Base-by-base conservation (phyloP, 30 jellyfish, hydroid and myxozoan genomes). In the Hydractinia symbiolongicarpus region DNA sequence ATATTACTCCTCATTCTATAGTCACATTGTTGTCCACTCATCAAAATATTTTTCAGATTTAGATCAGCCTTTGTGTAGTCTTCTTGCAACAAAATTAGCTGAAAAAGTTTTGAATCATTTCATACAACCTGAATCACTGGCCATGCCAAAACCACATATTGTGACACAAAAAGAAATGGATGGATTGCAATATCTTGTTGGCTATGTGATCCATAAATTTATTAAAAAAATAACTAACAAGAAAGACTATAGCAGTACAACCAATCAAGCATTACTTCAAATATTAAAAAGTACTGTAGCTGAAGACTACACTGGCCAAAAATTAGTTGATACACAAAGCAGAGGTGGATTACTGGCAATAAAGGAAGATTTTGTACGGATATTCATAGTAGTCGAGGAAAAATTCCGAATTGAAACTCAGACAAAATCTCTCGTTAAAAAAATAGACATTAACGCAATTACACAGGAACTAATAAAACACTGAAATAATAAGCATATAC, bases 111-210 rank as follows among this genome's bases (percentile, higher is more conserved):
- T 82, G 44, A 79, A 79, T 61, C 86, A 55, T 56, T 61, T 54
- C 52, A 72, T 60, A 64, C 40, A 67, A 82, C 77, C 77, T 67
- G 49, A 8, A 9, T 21, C 50, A 13, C 55, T 30, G 4, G 19
- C 78, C 15, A 57, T 71, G 10, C 9, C 5, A 13, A 54, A n/a
- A 10, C 7, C 71, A 20, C 67, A 4, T 53, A 52, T 73, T 0
- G 60, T 82, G 69, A 82, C 90, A 50, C 80, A 72, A 11, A 72
- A 66, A 20, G 90, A 72, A 50, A 82, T 49, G 81, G 68, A 67
- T 9, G 90, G 79, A 51, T 67, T 82, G 9, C 90, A 82, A 81
- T 82, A 71, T 50, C 85, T 82, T 71, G 79, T 78, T 56, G 90
- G 86, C 54, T 82, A 82, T 82, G 90, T 72, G 10, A n/a, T 57